A percentile compares a stretch with the other conserved stretches of the same genome.
phyloP scores from a whole-genome alignment of 2,888 invertebrate species.

The Alloscopus bannaensis region DNA sequence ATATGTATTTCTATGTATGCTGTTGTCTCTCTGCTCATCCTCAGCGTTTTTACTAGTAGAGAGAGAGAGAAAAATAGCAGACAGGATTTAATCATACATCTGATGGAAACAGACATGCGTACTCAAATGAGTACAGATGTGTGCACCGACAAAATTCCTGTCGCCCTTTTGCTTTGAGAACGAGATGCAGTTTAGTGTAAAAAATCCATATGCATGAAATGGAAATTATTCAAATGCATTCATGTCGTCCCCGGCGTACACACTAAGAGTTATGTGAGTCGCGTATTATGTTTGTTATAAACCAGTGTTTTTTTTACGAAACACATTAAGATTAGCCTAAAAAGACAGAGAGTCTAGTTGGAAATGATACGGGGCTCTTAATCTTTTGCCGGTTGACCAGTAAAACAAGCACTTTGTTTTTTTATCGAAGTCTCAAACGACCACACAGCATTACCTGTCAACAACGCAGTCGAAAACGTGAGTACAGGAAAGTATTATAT shows the following conservation, averaged over 20 bases:
- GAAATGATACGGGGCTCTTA: slow-evolving; percentile 33
- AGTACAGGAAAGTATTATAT: too few relatives aligned
- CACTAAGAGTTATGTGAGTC: too few relatives aligned
- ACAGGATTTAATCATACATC: slow-evolving; percentile 4
- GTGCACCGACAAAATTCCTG: neutral
- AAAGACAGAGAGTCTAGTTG: slow-evolving; percentile 5
- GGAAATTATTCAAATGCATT: slow-evolving; percentile 5
- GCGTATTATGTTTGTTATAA: too few relatives aligned
- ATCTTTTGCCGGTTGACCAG: slow-evolving; percentile 57
- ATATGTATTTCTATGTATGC: neutral
- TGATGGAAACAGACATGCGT: slow-evolving; percentile 13
- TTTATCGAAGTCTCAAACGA: too few relatives aligned
- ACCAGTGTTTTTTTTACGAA: too few relatives aligned
- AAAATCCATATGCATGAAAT: neutral
- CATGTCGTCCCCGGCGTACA: too few relatives aligned
- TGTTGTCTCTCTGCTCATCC: neutral
- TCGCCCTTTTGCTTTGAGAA: neutral
- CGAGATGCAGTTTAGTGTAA: neutral
- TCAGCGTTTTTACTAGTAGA: neutral
- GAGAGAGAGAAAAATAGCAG: neutral
- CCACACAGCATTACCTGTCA: slow-evolving; percentile 14
- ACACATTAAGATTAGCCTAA: slow-evolving; percentile 11
- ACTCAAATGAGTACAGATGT: too few relatives aligned
- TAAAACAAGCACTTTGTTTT: slow-evolving; percentile 57
- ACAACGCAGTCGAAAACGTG: neutral